Evolutionary conservation across 2,888 invertebrate species (phyloP), one percentile per base, ranked within the genome.

Genomic region (Aspidapion aeneum): DNA sequence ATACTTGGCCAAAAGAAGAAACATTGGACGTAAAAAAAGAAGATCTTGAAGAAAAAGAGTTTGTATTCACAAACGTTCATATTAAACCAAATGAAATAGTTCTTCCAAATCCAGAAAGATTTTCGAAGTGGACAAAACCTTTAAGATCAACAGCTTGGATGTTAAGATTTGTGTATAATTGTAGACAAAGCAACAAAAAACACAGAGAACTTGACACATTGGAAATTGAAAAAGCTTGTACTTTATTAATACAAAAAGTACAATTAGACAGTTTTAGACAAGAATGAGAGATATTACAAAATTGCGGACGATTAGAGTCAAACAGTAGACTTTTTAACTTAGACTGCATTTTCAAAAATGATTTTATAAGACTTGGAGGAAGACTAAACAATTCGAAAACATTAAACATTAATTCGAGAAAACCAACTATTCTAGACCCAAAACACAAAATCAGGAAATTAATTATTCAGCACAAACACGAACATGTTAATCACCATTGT

Each of bases 91-190:
- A 35, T 21, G 21, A 57, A 7, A 16, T 57, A 5, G 16, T n/a
- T 18, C 7, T 21, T 21, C 21, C 21, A 16, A 21, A 57, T 21
- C 57, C 57, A 9, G n/a, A 57, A 17, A 57, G 20, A 21, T 57
- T 57, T 18, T 57, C 57, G 1, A 57, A 57, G 21, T 57, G 57
- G 57, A 57, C 9, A 35, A 57, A 12, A 57, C 57, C 21, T 2
- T 57, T 57, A 22, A 18, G 57, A 12, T 5, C 21, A n/a, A 57
- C 57, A 22, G 35, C 57, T 21, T 57, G 21, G 16, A 21, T 57
- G 1, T 21, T 21, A 12, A 57, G 57, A 21, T 57, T 57, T 18
- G 35, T 22, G 35, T 17, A 21, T 21, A 18, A 57, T 5, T 22
- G 57, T 57, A 21, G 16, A 21, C 21, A 22, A 19, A 16, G 17